These are phyloP conservation scores for Microtus ochrogaster DNA, from an alignment of 2,113 vertebrate genomes.

Conservation along the genomic window DNA sequence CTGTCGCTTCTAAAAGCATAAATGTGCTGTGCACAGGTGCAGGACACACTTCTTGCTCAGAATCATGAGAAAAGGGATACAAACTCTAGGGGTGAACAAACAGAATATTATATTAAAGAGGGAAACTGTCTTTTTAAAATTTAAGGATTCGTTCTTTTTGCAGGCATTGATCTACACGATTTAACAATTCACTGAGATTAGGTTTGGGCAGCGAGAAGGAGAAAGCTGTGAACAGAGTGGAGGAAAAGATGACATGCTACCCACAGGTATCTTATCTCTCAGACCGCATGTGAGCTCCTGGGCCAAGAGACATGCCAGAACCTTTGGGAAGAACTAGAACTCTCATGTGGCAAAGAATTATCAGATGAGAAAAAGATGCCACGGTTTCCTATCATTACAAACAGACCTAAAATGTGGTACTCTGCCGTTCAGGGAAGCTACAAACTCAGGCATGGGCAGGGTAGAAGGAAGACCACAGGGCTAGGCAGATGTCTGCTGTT, in stretches of 20 bases:
- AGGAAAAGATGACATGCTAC: rapidly evolving
- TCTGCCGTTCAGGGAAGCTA: rapidly evolving
- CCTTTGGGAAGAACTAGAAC: neutral
- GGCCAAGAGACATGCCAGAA: neutral
- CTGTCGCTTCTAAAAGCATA: neutral
- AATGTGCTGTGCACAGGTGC: neutral
- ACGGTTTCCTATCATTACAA: neutral
- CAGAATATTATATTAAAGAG: neutral
- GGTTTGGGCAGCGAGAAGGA: neutral
- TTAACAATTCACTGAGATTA: neutral
- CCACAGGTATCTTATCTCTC: neutral
- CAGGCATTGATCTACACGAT: neutral
- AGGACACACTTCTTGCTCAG: neutral
- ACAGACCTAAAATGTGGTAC: neutral
- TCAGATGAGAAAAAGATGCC: neutral
- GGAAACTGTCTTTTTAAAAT: neutral
- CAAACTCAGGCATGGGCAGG: neutral
- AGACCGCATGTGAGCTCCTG: neutral
- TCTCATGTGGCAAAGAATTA: neutral
- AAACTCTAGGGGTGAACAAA: neutral
- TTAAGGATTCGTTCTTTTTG: neutral
- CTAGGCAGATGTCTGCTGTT: neutral
- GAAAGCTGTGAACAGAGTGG: neutral
- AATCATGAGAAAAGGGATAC: neutral
- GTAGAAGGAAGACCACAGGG: neutral